These are phyloP conservation scores for Stenichneumon culpator DNA, from an alignment of 2,888 invertebrate genomes.

Conservation along the genomic window DNA sequence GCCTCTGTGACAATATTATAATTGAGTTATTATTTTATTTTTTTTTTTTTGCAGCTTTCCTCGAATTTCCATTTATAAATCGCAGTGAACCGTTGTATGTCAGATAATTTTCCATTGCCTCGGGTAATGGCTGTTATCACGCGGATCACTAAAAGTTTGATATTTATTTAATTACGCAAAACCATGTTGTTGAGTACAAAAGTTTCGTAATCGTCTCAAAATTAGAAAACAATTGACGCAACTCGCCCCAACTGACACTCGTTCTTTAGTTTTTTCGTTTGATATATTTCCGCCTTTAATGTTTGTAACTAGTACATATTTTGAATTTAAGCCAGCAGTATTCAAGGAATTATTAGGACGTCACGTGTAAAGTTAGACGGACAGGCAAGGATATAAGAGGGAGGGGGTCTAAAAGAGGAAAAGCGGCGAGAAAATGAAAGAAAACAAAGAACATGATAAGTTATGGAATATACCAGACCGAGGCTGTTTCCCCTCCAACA, in stretches of 20 bases:
- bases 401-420: slow-evolving; percentile 13
- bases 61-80: slow-evolving; percentile 28
- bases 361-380: slow-evolving; percentile 11
- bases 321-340: slow-evolving; percentile 36
- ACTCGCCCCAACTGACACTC: slow-evolving; percentile 74
- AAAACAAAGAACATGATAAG: slow-evolving; percentile 24
- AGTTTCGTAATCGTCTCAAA: background rate
- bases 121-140: slow-evolving; percentile 46
- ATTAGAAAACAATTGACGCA: slow-evolving; percentile 60
- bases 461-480: slow-evolving; percentile 31
- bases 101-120: slow-evolving; percentile 51
- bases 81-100: slow-evolving; percentile 23
- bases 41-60: slow-evolving; percentile 18
- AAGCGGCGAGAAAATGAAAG: slow-evolving; percentile 35
- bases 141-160: slow-evolving; percentile 49
- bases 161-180: background rate
- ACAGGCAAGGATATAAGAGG: background rate
- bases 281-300: slow-evolving; percentile 7
- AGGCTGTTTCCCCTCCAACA: slow-evolving; percentile 21
- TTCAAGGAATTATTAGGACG: slow-evolving; percentile 41
- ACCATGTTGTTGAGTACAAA: background rate
- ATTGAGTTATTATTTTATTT: slow-evolving; percentile 5
- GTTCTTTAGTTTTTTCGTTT: slow-evolving; percentile 40
- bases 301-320: background rate
- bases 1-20: slow-evolving; percentile 52